Percentiles rank a stretch among this genome's conserved stretches.
phyloP scores from a whole-genome alignment of 1,140 invertebrate genomes.

The Phymorhynchus buccinoides region DNA sequence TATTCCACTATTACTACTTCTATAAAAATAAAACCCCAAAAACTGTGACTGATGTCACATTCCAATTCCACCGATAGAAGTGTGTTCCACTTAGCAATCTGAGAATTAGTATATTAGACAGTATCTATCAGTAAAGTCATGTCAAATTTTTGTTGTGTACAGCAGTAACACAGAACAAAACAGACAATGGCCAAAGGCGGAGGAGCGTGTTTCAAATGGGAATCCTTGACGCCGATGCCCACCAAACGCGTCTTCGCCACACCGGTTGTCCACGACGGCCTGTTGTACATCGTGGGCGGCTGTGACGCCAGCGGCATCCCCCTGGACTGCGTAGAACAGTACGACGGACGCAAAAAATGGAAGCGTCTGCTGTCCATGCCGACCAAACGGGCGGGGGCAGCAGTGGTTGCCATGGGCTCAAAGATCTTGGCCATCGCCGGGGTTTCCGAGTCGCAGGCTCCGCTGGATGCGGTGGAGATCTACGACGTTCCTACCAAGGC shows the following conservation, averaged over 20 bases:
- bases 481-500: constrained; percentile 64
- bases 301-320: constrained; percentile 69
- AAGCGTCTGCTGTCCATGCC: constrained; percentile 62
- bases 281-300: constrained; percentile 69
- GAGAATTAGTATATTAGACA: too few relatives aligned
- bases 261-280: constrained; percentile 56
- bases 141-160: too few relatives aligned
- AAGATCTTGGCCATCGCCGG: constrained; percentile 69
- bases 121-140: too few relatives aligned
- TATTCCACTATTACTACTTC: too few relatives aligned
- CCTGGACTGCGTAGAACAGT: constrained; percentile 66
- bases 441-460: constrained; percentile 64
- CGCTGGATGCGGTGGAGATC: constrained; percentile 68
- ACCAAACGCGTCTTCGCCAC: constrained; percentile 68
- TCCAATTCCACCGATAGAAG: too few relatives aligned
- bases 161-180: too few relatives aligned
- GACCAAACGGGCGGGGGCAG: constrained; percentile 67
- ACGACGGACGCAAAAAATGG: constrained; percentile 65
- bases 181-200: constrained; percentile 18
- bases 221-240: constrained; percentile 59
- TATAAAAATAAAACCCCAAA: too few relatives aligned
- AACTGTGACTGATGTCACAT: too few relatives aligned
- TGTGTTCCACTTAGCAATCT: too few relatives aligned
- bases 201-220: constrained; percentile 35
- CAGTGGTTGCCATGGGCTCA: constrained; percentile 60